Percentiles rank a stretch among this genome's conserved stretches.
Evolutionary conservation across 2,888 invertebrate genomes (phyloP).

Genomic region (Pristionchus mayeri): DNA sequence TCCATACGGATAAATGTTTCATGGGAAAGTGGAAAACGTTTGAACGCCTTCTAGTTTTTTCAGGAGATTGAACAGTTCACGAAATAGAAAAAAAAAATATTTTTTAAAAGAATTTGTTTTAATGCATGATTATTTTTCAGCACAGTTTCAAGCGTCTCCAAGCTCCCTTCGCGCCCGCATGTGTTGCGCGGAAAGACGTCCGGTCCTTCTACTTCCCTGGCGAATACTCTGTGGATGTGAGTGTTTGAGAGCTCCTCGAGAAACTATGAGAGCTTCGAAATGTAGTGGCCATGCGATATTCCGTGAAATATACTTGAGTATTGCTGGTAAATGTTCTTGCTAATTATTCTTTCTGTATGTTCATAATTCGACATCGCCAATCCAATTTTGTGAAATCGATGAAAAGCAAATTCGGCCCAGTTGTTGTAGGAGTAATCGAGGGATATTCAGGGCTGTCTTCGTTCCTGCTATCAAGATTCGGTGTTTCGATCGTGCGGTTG

Average conservation of each 20-base stretch:
- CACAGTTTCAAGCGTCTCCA: neutral
- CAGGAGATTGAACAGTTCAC: too few species aligned
- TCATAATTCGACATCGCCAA: too few species aligned
- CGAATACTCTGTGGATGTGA: conserved; percentile 40
- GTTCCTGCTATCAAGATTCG: conserved; percentile 52
- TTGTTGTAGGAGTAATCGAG: neutral
- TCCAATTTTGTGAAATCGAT: neutral
- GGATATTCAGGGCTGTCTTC: conserved; percentile 49
- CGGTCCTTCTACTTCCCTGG: conserved; percentile 45
- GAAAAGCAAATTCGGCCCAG: neutral
- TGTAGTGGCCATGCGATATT: too few species aligned
- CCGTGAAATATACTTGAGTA: too few species aligned
- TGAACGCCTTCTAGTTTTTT: too few species aligned
- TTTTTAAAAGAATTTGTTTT: neutral
- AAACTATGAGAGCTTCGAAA: too few species aligned
- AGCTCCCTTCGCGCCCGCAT: neutral
- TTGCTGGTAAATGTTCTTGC: too few species aligned
- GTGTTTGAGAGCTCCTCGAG: too few species aligned
- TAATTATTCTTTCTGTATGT: too few species aligned
- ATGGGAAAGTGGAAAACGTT: too few species aligned
- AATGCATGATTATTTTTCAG: neutral
- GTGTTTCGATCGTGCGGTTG: conserved; percentile 41
- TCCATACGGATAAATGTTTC: neutral
- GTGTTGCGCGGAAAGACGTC: neutral
- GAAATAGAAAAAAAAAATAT: too few species aligned